phyloP scores from a whole-genome alignment of 1,140 invertebrate genomes.

The Argopecten irradians region DNA sequence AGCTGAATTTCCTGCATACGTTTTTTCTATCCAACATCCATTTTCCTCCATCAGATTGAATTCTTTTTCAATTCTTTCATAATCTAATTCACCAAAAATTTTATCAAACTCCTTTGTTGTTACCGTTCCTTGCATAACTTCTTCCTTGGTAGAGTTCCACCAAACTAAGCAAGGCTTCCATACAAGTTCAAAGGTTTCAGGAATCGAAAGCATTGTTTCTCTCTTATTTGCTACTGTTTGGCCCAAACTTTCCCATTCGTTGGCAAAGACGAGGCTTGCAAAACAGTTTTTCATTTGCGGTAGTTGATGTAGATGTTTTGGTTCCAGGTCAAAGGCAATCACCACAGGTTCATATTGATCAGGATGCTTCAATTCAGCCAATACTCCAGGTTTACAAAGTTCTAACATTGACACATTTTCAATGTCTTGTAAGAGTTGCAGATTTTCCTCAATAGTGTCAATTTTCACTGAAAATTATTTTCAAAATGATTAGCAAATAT shows the following conservation, averaged over 20 bases:
- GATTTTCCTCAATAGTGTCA: too few relatives aligned
- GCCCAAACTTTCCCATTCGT: slow-evolving; percentile 33
- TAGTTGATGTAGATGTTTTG: slow-evolving; percentile 3
- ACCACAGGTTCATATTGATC: slow-evolving; percentile 20
- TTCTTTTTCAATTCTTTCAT: slow-evolving; percentile 38
- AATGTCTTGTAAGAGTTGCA: neutral
- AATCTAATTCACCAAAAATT: slow-evolving; percentile 33
- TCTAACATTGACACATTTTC: neutral
- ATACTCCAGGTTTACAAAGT: slow-evolving; percentile 26
- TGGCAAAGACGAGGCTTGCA: slow-evolving; percentile 28
- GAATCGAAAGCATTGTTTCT: slow-evolving; percentile 24
- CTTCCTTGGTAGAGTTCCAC: slow-evolving; percentile 39
- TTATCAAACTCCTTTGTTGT: slow-evolving; percentile 46
- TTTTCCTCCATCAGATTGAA: slow-evolving; percentile 35
- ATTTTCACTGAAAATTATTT: too few relatives aligned
- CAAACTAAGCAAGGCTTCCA: slow-evolving; percentile 31
- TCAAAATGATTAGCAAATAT: too few relatives aligned
- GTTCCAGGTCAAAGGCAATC: neutral
- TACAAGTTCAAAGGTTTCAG: slow-evolving; percentile 45
- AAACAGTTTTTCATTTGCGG: slow-evolving; percentile 27
- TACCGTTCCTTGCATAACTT: slow-evolving; percentile 43
- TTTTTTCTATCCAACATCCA: slow-evolving; percentile 39
- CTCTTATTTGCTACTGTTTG: neutral
- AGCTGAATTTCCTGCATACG: slow-evolving; percentile 52
- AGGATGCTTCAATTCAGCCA: neutral